Percentiles rank a stretch among this genome's conserved stretches.
phyloP scores from a whole-genome alignment of 2,888 invertebrate genomes.

The Auanema sp. region DNA sequence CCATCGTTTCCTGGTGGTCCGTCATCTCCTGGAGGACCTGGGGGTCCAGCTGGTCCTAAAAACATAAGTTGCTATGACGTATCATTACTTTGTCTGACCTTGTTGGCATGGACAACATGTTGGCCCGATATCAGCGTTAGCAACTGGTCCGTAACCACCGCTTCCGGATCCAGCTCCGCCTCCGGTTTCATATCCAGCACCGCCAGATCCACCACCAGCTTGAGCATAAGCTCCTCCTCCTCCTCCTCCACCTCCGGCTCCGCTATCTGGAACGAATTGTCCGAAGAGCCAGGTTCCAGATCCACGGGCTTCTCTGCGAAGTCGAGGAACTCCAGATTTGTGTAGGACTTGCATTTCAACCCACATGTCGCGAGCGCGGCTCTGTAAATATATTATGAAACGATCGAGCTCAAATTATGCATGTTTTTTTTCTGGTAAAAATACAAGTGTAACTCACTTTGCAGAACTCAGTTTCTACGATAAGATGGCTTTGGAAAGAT shows the following conservation, averaged over 20 bases:
- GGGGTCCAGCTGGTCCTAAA: conserved; percentile 51
- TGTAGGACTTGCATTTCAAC: conserved; percentile 63
- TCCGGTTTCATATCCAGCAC: conserved; percentile 28
- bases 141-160: conserved; percentile 28
- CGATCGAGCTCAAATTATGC: too few relatives aligned
- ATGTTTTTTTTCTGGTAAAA: too few relatives aligned
- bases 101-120: conserved; percentile 56
- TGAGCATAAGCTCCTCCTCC: conserved; percentile 18
- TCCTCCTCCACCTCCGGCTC: conserved; percentile 41
- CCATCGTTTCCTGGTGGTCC: conserved; percentile 52
- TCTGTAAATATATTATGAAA: conserved; percentile 25
- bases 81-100: conserved; percentile 12
- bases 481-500: conserved; percentile 62
- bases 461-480: conserved; percentile 63
- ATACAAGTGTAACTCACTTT: conserved; percentile 30
- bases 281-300: conserved; percentile 56
- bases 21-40: conserved; percentile 51
- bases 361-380: conserved; percentile 63
- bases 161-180: conserved; percentile 26
- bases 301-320: conserved; percentile 31
- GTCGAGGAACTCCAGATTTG: conserved; percentile 42
- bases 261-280: conserved; percentile 51
- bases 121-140: conserved; percentile 40
- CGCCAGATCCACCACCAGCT: conserved; percentile 17
- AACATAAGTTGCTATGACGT: background rate